A percentile compares a stretch with the other conserved stretches of the same genome.
Evolutionary conservation across 2,113 vertebrate genomes (phyloP).

Genomic region (Dascyllus trimaculatus): DNA sequence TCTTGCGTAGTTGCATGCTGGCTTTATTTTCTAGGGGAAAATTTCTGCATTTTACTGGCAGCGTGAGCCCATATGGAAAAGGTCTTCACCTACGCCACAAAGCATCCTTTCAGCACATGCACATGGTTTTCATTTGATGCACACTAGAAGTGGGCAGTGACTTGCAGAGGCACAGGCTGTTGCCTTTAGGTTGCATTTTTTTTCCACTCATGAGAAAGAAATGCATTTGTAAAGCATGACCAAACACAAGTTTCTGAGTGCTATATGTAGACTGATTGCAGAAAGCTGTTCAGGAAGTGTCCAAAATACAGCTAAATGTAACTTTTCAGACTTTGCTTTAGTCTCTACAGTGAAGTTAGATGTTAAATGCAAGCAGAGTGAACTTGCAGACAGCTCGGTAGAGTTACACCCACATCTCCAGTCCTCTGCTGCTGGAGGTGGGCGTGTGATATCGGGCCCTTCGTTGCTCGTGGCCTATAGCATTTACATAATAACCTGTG

Average conservation of each 20-base stretch:
- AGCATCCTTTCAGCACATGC: neutral
- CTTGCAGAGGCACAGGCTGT: neutral
- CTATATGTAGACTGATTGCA: neutral
- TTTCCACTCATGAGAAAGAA: neutral
- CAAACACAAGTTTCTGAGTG: neutral
- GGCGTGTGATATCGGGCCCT: conserved; percentile 8
- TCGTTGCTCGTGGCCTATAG: conserved; percentile 6
- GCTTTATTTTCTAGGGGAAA: neutral
- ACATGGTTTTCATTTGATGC: neutral
- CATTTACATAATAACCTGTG: conserved; percentile 41
- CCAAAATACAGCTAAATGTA: neutral
- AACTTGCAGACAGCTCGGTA: conserved; percentile 5
- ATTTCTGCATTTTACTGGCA: conserved; percentile 2
- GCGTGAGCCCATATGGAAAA: neutral
- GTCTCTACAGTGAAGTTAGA: neutral
- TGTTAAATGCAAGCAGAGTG: neutral
- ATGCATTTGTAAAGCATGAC: neutral
- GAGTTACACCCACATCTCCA: conserved; percentile 10
- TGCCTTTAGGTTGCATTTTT: neutral
- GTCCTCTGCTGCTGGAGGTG: conserved; percentile 23
- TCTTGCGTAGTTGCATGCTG: neutral
- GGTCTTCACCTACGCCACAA: neutral
- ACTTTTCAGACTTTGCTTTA: neutral
- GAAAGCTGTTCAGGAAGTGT: neutral
- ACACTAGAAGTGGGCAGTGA: neutral